These are phyloP conservation scores for Leucania comma DNA, from an alignment of 2,888 invertebrate genomes.

Conservation along the genomic window DNA sequence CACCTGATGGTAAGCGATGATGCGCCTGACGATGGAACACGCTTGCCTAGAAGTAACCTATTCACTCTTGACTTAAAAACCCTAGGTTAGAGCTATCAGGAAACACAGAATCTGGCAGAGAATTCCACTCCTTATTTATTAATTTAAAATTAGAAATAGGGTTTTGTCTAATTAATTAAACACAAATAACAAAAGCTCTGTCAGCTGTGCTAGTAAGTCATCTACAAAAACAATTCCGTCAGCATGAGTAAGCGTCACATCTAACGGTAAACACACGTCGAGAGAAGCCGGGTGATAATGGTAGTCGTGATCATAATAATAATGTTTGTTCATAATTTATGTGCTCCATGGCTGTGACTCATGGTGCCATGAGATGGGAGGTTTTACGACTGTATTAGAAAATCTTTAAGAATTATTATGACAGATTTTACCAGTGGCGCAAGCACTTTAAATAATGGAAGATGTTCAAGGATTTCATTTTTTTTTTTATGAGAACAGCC, in stretches of 20 bases:
- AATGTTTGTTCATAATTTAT: constrained; percentile 85
- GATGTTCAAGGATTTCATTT: not conserved
- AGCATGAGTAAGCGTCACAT: constrained; percentile 56
- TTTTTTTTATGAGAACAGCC: not conserved
- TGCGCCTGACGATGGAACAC: no score
- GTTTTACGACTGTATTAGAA: constrained; percentile 39
- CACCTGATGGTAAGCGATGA: no score
- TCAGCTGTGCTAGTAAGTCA: not conserved
- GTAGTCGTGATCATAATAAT: constrained; percentile 72
- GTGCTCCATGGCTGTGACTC: constrained; percentile 72
- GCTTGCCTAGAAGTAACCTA: no score
- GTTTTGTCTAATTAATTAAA: not conserved
- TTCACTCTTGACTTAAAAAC: no score
- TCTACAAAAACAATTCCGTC: not conserved
- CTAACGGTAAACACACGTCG: constrained; percentile 25
- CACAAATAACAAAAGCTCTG: not conserved
- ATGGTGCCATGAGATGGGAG: constrained; percentile 65
- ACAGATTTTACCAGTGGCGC: not conserved
- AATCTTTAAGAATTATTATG: constrained; percentile 34
- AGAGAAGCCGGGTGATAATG: constrained; percentile 65
- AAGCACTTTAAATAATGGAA: constrained; percentile 32
- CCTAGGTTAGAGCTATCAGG: no score
- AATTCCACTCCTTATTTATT: no score
- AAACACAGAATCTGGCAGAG: no score
- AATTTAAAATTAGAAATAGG: no score